A percentile compares a stretch with the other conserved stretches of the same genome.
Conservation (phyloP, 1,140 invertebrate genomes). For the Adelges cooleyi region DNA sequence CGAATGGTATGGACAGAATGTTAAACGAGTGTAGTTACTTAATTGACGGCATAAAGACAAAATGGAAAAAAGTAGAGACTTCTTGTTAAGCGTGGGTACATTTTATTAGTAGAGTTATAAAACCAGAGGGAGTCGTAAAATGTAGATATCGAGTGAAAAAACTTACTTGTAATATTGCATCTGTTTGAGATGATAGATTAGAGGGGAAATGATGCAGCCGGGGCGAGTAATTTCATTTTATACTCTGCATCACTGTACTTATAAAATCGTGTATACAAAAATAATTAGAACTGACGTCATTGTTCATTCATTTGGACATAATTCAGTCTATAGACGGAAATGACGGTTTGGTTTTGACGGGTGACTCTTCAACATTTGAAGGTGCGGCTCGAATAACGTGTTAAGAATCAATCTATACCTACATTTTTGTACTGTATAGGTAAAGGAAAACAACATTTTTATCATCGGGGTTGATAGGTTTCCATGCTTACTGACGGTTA, state of each 20-base stretch:
- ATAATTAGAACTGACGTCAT: conserved; percentile 9
- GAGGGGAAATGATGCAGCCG: not conserved
- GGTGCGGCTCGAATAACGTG: too few species aligned
- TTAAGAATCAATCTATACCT: too few species aligned
- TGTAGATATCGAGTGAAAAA: conserved; percentile 12
- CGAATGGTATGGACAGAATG: too few species aligned
- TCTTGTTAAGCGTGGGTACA: conserved; percentile 16
- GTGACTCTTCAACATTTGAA: too few species aligned
- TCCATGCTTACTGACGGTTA: too few species aligned
- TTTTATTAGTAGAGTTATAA: conserved; percentile 19
- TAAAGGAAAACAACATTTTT: too few species aligned
- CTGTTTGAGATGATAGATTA: conserved; percentile 23
- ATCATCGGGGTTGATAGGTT: too few species aligned
- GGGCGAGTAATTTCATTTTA: conserved; percentile 15
- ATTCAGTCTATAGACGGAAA: too few species aligned
- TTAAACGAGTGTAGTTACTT: too few species aligned
- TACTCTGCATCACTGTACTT: not conserved
- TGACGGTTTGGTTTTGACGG: too few species aligned
- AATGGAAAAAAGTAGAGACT: conserved; percentile 8
- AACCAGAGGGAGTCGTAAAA: conserved; percentile 15
- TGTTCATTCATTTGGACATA: not conserved
- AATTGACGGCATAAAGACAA: conserved; percentile 22
- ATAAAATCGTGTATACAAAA: not conserved
- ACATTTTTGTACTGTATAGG: too few species aligned
- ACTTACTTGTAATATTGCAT: conserved; percentile 20